Base-by-base conservation (phyloP, 2,113 vertebrate genomes). In the Neogale vison region DNA sequence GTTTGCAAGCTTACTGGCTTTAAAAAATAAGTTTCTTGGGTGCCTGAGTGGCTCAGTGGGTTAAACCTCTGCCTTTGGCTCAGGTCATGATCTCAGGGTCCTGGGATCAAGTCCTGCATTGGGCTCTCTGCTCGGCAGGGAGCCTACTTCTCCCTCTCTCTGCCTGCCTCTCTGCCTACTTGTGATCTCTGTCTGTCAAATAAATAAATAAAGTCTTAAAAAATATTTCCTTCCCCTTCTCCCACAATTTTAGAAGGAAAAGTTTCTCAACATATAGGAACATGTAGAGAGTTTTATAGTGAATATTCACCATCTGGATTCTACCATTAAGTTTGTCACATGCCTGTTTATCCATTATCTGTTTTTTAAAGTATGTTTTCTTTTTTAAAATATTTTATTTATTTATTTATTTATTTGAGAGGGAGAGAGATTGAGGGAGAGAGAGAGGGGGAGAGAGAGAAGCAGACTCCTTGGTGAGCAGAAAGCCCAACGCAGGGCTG, bases 221-320 rank as follows among this genome's bases (percentile, higher is more conserved):
- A 67, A 96, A 95, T 83, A 85, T 29, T 83, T 47, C 86, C 7
- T 76, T 39, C 13, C 8, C 57, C 0, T 34, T 52, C 24, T 24
- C 23, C 67, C 17, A 3, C 36, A 72, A 93, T 94, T 96, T 97
- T 93, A 77, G 59, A 85, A 94, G 47, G 52, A 50, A 89, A 76
- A 87, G 67, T 34, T 79, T 72, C 92, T 52, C 83, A 85, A 61
- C 52, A 61, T 74, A 24, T 55, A 81, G 45, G 10, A 95, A 72
- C 39, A 91, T 71, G 5, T 36, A 71, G 89, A 90, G 50, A 95
- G 90, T 93, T 95, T 85, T 95, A 52, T 18, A 83, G 2, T 88
- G 57, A 92, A 42, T 55, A 88, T 10, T 15, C 36, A 80, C 36
- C 18, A 85, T 91, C 45, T 83, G 72, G 50, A 86, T 83, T 97